Percentiles rank a stretch among this genome's conserved stretches.
phyloP scores from a whole-genome alignment of 2,113 vertebrate species.

The Daubentonia madagascariensis region DNA sequence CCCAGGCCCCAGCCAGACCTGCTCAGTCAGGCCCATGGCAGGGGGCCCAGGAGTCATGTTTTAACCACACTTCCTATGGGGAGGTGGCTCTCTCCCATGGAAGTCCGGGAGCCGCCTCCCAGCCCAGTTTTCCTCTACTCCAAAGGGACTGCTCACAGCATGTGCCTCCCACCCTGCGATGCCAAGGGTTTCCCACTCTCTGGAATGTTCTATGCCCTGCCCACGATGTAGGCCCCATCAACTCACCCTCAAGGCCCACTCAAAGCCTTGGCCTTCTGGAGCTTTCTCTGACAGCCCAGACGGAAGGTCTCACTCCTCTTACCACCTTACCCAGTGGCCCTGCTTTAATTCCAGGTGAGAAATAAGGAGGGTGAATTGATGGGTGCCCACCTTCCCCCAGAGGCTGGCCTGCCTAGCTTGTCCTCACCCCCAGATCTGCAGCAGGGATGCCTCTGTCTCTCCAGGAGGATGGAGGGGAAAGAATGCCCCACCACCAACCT shows the following conservation, averaged over 20 bases:
- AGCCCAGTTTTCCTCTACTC: neutral
- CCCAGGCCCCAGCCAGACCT: neutral
- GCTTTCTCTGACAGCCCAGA: neutral
- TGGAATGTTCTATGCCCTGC: neutral
- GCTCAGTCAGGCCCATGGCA: rapidly evolving
- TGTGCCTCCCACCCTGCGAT: neutral
- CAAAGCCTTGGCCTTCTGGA: neutral
- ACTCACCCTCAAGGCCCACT: neutral
- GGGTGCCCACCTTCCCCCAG: rapidly evolving
- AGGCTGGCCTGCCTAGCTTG: neutral
- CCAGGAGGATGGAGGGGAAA: no score
- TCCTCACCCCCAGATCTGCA: neutral
- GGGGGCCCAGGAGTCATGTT: neutral
- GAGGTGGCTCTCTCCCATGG: neutral
- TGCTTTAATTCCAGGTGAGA: neutral
- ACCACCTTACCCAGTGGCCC: rapidly evolving
- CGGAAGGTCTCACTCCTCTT: neutral
- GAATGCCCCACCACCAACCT: rapidly evolving
- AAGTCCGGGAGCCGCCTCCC: neutral
- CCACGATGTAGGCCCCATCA: neutral
- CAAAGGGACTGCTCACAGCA: rapidly evolving
- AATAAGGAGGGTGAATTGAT: neutral
- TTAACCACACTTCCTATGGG: neutral
- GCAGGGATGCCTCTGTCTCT: neutral
- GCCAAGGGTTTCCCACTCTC: no score